Evolutionary conservation across 2,888 invertebrate genomes (phyloP).

Genomic region (Dexiosoma caninum): DNA sequence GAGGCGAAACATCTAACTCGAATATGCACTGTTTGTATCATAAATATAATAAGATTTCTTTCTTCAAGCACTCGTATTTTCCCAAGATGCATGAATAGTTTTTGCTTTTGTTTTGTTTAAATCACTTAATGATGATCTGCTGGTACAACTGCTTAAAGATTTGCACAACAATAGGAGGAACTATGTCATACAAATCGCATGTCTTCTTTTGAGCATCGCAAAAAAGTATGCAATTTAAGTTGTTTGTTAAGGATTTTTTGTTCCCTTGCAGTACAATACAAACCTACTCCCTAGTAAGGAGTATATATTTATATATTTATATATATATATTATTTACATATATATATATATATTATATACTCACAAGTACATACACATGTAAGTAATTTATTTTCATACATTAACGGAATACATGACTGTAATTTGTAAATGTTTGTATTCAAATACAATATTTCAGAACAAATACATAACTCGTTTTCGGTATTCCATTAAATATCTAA

Average conservation of each 20-base stretch:
- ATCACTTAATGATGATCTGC: constrained; percentile 12
- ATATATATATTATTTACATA: too few species aligned
- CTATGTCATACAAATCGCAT: constrained; percentile 15
- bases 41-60: neutral
- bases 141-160: constrained; percentile 8
- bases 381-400: neutral
- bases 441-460: too few species aligned
- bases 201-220: neutral
- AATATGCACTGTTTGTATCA: neutral
- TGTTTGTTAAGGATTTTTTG: neutral
- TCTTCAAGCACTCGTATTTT: neutral
- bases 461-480: neutral
- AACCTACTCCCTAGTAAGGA: neutral
- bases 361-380: too few species aligned
- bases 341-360: too few species aligned
- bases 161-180: constrained; percentile 16
- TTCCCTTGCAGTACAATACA: neutral
- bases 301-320: too few species aligned
- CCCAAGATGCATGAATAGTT: neutral
- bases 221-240: neutral
- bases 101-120: neutral
- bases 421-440: constrained; percentile 44
- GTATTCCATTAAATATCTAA: neutral
- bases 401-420: constrained; percentile 14
- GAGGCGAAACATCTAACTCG: neutral